A percentile compares a stretch with the other conserved stretches of the same genome.
Evolutionary conservation across 2,113 vertebrate species (phyloP).

Genomic region (Ivindomyrus marchei): DNA sequence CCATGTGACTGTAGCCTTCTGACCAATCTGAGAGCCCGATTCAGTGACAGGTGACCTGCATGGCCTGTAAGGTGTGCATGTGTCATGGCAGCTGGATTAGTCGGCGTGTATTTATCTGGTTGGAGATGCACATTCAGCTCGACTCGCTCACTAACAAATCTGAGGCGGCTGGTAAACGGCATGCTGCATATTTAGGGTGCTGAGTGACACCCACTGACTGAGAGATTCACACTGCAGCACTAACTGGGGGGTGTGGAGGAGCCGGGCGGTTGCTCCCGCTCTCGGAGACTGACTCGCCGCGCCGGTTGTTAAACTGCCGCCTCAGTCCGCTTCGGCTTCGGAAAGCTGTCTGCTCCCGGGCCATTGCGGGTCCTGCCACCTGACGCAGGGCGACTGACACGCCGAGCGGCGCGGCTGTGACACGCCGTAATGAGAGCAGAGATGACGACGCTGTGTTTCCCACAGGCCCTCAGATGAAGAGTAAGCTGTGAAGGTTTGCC

Average conservation of each 20-base stretch:
- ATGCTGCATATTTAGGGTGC: background rate
- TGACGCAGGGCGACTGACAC: background rate
- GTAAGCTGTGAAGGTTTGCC: slow-evolving; percentile 47
- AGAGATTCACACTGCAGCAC: slow-evolving; percentile 4
- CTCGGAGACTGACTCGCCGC: background rate
- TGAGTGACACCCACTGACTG: background rate
- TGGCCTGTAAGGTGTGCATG: slow-evolving; percentile 16
- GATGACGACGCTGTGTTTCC: slow-evolving; percentile 26
- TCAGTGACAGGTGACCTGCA: slow-evolving; percentile 47
- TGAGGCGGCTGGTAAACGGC: background rate
- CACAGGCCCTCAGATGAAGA: slow-evolving; percentile 42
- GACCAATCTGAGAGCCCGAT: slow-evolving; percentile 38
- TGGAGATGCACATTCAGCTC: background rate
- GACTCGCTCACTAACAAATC: background rate
- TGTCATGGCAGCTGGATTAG: background rate
- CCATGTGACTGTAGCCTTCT: slow-evolving; percentile 35
- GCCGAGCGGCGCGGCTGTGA: too few relatives aligned
- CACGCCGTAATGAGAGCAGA: background rate
- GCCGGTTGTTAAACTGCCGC: background rate
- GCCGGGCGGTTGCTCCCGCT: too few relatives aligned
- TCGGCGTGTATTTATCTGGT: background rate
- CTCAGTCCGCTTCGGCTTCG: background rate
- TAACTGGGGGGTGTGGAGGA: background rate
- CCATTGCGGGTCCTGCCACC: background rate
- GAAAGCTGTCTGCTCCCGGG: background rate